A percentile compares a stretch with the other conserved stretches of the same genome.
These are phyloP conservation scores for Lithophane leautieri DNA, from an alignment of 2,888 invertebrate species.

Conservation along the genomic window DNA sequence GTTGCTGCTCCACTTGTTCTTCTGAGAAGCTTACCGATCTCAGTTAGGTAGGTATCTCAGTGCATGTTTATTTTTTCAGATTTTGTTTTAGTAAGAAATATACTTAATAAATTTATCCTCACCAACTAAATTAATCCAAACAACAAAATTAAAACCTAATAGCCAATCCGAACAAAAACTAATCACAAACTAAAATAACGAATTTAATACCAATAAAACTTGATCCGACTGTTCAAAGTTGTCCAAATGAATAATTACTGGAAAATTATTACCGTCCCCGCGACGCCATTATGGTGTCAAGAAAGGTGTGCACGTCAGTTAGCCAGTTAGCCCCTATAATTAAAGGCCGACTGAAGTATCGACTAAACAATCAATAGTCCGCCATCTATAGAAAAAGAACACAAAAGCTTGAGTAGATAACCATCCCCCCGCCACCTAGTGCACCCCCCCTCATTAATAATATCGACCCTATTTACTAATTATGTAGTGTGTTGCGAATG, in stretches of 20 bases:
- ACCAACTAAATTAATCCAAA: slow-evolving; percentile 16
- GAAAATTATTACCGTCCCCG: slow-evolving; percentile 82
- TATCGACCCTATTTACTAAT: slow-evolving; percentile 90
- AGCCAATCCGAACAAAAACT: slow-evolving; percentile 49
- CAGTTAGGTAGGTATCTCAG: neutral
- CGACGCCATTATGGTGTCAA: slow-evolving; percentile 86
- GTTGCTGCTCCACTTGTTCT: fast-evolving
- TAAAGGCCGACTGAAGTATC: slow-evolving; percentile 85
- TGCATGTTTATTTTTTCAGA: fast-evolving
- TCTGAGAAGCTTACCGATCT: neutral
- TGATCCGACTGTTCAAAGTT: slow-evolving; percentile 79
- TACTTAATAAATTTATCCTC: neutral
- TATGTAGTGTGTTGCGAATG: slow-evolving; percentile 89
- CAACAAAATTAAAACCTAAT: slow-evolving; percentile 47
- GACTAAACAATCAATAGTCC: slow-evolving; percentile 88
- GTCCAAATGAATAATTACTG: slow-evolving; percentile 85
- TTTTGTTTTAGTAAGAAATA: neutral
- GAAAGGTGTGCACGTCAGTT: slow-evolving; percentile 86
- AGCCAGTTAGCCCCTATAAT: slow-evolving; percentile 87
- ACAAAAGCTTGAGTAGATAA: slow-evolving; percentile 90
- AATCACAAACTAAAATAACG: slow-evolving; percentile 65
- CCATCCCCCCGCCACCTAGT: slow-evolving; percentile 77
- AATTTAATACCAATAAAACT: slow-evolving; percentile 73
- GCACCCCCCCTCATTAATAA: slow-evolving; percentile 89
- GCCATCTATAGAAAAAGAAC: slow-evolving; percentile 86